Base-by-base conservation (phyloP, 2,888 invertebrate species). In the Latrodectus hesperus region DNA sequence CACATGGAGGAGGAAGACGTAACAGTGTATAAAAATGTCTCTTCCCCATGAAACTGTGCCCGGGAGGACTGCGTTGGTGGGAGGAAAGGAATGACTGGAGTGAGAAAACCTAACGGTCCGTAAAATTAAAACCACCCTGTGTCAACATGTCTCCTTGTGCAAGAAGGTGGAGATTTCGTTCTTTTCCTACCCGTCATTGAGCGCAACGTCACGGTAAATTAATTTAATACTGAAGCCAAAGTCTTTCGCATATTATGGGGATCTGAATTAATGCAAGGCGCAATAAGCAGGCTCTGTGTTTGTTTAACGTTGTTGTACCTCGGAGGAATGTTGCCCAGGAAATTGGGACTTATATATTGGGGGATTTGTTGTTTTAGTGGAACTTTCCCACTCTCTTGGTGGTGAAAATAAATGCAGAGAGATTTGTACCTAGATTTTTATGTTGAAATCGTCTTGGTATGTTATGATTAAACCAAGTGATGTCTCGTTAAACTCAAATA, bases 111-210 rank as follows among this genome's bases (percentile, higher is more conserved):
- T 84, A 84, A 84, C 84, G 84, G 77, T 55, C 77, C 78, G 84
- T 77, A 84, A 84, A 84, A 84, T 84, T 84, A 84, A 84, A 84
- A 84, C 84, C 84, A 73, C 78, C 84, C 84, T 84, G 73, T 84
- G 84, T 84, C 84, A 84, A 84, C 84, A 84, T 84, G 78, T 84
- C 84, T 78, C 55, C 74, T 65, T 72, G 38, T 22, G 53, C 76
- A 22, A 22, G 52, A 65, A 77, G 84, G 77, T 84, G 67, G 72
- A 72, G 84, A 84, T 84, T 84, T 84, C 65, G 64, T 52, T 64
- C 38, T 78, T 68, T 26, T 4, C 38, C 53, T 60, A 72, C 76
- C 83, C 77, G 60, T 84, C 84, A 84, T 84, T 78, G 78, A 76
- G 53, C 51, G 70, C 71, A 38, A 65, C 60, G 84, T 78, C 77